Percentiles rank a stretch among this genome's conserved stretches.
These are phyloP conservation scores for Drosophila kepulauana DNA, from an alignment of 1,140 invertebrate genomes.

Conservation along the genomic window DNA sequence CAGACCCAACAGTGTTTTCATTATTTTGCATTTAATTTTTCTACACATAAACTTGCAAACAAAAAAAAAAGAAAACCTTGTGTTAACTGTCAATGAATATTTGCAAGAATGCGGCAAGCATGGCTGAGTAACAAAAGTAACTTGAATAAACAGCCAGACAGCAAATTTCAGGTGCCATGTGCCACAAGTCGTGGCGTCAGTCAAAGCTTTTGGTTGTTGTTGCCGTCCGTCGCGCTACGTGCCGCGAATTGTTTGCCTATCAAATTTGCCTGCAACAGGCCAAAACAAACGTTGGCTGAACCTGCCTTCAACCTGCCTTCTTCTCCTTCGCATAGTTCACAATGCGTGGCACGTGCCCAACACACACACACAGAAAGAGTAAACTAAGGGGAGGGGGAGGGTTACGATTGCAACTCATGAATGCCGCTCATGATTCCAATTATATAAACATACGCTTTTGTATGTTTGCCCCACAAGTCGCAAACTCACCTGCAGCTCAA, in stretches of 20 bases:
- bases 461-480: not conserved
- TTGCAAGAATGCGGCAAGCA: not conserved
- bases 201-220: constrained; percentile 29
- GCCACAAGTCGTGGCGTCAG: constrained; percentile 42
- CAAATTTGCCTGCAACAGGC: constrained; percentile 60
- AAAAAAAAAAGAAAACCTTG: not conserved
- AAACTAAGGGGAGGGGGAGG: not conserved
- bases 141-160: constrained; percentile 20
- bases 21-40: constrained; percentile 9
- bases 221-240: constrained; percentile 37
- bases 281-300: constrained; percentile 9
- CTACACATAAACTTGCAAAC: not conserved
- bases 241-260: constrained; percentile 73
- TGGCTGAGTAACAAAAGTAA: not conserved
- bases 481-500: constrained; percentile 11
- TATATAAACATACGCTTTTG: constrained; percentile 56
- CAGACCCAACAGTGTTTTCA: not conserved
- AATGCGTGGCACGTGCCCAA: constrained; percentile 50
- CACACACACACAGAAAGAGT: not conserved
- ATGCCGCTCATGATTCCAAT: constrained; percentile 64
- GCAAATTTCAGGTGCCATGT: constrained; percentile 42
- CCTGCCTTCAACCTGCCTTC: too few relatives aligned
- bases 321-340: not conserved
- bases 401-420: not conserved
- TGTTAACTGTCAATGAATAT: constrained; percentile 29